These are phyloP conservation scores for Cnemophilus loriae DNA, from an alignment of 2,113 vertebrate species.

Conservation along the genomic window DNA sequence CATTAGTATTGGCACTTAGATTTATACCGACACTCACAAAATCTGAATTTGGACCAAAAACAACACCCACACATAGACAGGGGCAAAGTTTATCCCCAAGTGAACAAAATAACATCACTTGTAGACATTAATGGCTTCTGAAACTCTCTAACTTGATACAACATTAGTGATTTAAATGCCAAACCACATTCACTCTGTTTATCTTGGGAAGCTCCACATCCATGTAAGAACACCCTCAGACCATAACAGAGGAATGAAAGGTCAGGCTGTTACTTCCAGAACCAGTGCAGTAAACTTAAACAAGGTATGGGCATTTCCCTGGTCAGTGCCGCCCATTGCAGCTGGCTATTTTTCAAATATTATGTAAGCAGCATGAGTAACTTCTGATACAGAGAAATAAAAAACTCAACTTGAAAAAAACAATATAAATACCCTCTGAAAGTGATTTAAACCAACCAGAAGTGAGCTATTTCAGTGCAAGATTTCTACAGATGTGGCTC, in stretches of 20 bases:
- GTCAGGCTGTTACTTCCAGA: conserved; percentile 59
- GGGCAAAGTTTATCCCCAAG: not conserved
- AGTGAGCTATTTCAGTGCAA: not conserved
- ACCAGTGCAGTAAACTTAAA: not conserved
- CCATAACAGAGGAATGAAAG: conserved; percentile 62
- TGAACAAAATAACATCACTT: conserved; percentile 22
- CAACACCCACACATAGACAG: not conserved
- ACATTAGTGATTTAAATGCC: conserved; percentile 57
- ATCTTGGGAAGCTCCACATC: conserved; percentile 64
- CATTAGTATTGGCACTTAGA: not conserved
- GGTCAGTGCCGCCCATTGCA: not conserved
- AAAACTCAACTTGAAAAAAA: not conserved
- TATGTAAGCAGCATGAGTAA: not conserved
- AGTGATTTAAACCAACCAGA: not conserved
- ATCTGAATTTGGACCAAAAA: not conserved
- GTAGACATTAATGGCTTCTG: conserved; percentile 54
- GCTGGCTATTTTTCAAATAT: not conserved
- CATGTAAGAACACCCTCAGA: conserved; percentile 47
- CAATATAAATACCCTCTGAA: not conserved
- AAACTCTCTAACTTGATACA: conserved; percentile 53
- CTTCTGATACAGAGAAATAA: not conserved
- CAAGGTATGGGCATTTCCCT: not conserved
- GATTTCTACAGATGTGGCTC: not conserved
- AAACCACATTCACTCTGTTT: conserved; percentile 59
- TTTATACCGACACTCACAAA: not conserved